Base-by-base conservation (phyloP, 2,113 vertebrate genomes). In the Amphiprion percula region DNA sequence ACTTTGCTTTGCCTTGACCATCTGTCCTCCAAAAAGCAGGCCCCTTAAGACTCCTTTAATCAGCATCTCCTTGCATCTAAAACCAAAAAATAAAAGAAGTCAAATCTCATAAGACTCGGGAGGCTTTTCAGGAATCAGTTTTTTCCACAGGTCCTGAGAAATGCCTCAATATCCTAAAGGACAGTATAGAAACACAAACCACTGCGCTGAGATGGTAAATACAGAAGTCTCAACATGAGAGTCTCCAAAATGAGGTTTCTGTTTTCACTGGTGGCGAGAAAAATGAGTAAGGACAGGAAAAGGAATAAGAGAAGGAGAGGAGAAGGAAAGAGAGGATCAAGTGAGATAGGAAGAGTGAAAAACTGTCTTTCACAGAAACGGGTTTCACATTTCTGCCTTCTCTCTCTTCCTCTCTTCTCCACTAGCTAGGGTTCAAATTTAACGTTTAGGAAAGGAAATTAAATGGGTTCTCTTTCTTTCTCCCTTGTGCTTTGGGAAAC, bases 1-100 rank as follows among this genome's bases (percentile, higher is more conserved):
- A 61, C 56, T 60, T 74, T 62, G 4, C 59, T 58, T 61, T 72
- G 56, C 62, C 41, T 41, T 61, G 52, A 79, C 88, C 86, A 69
- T 84, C 88, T 77, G 71, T 72, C 30, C 24, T 37, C 79, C 15
- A 33, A 33, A 74, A 54, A 54, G 10, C 44, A 46, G 46, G 10
- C 49, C 68, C 37, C 53, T 68, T 62, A 72, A 65, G 52, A 68
- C 46, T 55, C 17, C 30, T 62, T 71, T 46, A 55, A 84, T 37
- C 55, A 55, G 78, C 52, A 24, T 14, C 2, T 78, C 46, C 2
- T 0, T 23, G 17, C 10, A 0, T 47, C 41, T 37, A 7, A 28
- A n/a, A 21, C 10, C 12, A 62, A 19, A 46, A 53, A 28, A 10
- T 17, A 78, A 62, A 55, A 47, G 10, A n/a, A 17, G 19, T 4